Percentiles rank a stretch among this genome's conserved stretches.
These are phyloP conservation scores for Datnioides undecimradiatus DNA, from an alignment of 2,113 vertebrate genomes.

Conservation along the genomic window DNA sequence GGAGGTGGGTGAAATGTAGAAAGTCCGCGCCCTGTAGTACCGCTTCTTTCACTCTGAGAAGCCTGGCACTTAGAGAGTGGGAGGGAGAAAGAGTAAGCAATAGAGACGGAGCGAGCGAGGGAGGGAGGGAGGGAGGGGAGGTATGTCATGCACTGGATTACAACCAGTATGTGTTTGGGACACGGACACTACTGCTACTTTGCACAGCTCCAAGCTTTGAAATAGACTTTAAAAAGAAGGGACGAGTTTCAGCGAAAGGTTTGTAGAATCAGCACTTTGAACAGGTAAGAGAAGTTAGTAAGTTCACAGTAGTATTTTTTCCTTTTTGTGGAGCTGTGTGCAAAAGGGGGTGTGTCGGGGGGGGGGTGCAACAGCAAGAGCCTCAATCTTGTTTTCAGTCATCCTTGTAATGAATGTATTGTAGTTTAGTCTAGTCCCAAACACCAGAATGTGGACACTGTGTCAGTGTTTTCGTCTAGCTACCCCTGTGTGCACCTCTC, in stretches of 20 bases:
- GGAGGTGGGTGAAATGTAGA: constrained; percentile 27
- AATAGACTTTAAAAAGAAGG: constrained; percentile 27
- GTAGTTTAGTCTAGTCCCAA: constrained; percentile 10
- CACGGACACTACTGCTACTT: constrained; percentile 47
- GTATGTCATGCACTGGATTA: constrained; percentile 76
- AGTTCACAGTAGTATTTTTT: constrained; percentile 24
- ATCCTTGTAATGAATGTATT: constrained; percentile 10
- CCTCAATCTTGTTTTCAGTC: constrained; percentile 21
- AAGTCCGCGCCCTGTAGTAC: constrained; percentile 47
- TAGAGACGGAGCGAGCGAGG: constrained; percentile 14
- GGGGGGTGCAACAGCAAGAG: constrained; percentile 53
- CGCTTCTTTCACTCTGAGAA: constrained; percentile 60
- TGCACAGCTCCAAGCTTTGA: constrained; percentile 40
- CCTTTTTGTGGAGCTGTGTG: constrained; percentile 63
- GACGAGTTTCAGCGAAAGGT: not conserved
- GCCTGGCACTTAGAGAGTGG: constrained; percentile 63
- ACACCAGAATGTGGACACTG: constrained; percentile 6
- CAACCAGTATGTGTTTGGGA: constrained; percentile 69
- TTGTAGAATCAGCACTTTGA: constrained; percentile 11
- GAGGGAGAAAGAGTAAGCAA: constrained; percentile 66
- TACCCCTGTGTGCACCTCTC: not conserved
- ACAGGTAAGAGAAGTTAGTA: constrained; percentile 61
- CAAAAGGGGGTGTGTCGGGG: constrained; percentile 79
- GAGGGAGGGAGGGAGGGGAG: constrained; percentile 41
- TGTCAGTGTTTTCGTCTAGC: constrained; percentile 43